A percentile compares a stretch with the other conserved stretches of the same genome.
Evolutionary conservation across 2,797 vertebrate species (phyloP).

Genomic region (Arctocebus calabarensis): DNA sequence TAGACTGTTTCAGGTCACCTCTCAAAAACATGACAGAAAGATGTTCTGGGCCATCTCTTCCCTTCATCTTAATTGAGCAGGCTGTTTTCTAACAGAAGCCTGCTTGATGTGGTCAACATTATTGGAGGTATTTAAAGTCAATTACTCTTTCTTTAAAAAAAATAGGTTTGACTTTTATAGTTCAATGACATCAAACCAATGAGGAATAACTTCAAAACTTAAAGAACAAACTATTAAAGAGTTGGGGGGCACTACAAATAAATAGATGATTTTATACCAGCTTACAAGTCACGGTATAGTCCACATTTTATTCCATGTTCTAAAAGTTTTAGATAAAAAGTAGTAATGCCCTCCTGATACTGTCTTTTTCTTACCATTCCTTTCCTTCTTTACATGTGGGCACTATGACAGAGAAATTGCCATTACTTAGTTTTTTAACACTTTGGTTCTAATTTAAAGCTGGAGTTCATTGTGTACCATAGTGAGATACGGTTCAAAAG

Average conservation of each 20-base stretch:
- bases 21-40: slow-evolving; percentile 57
- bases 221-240: neutral
- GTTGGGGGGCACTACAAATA: neutral
- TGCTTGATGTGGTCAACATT: slow-evolving; percentile 20
- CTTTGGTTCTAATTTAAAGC: slow-evolving; percentile 2
- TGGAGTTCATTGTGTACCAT: neutral
- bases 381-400: neutral
- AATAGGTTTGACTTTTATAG: neutral
- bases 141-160: slow-evolving; percentile 17
- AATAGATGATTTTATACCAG: neutral
- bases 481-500: neutral
- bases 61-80: neutral
- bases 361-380: neutral
- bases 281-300: neutral
- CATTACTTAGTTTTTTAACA: neutral
- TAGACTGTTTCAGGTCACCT: slow-evolving; percentile 55
- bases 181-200: slow-evolving; percentile 18
- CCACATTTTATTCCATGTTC: neutral
- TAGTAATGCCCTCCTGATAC: neutral
- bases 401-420: neutral
- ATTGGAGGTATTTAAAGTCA: slow-evolving; percentile 49
- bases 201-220: neutral
- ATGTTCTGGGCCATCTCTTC: neutral
- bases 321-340: slow-evolving; percentile 14
- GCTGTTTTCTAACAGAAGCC: neutral